Evolutionary conservation across 2,113 vertebrate genomes (phyloP), one percentile per base, ranked within the genome.

Genomic region (Rana temporaria): DNA sequence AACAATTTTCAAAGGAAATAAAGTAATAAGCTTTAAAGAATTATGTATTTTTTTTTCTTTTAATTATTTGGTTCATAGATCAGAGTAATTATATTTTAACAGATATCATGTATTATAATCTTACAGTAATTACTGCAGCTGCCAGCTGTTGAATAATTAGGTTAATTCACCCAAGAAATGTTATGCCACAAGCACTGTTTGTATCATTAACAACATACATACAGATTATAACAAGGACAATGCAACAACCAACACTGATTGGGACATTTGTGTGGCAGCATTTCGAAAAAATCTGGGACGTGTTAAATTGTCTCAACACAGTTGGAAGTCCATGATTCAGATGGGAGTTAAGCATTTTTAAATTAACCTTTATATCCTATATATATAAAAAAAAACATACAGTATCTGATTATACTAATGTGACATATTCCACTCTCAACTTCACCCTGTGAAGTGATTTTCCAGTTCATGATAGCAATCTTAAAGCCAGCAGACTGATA

Each of bases 11-110:
- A 88, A 86, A 90, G 85, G 88, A 90, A 90, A 90, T 89, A 85
- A 84, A 32, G 75, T 88, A 91, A 90, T 87, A 86, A 90, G 79
- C 76, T 86, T 77, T 87, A 86, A 82, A 85, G 89, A 90, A 90
- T 85, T 84, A 64, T 83, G 56, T 84, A n/a, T n/a, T n/a, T 84
- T 85, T 81, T 90, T 90, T 89, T 85, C 84, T 84, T 84, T 88
- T 89, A 90, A 90, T 90, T 89, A 91, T 81, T 70, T 87, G 86
- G 86, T 88, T 90, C 88, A 89, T 87, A 89, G 85, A 90, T 92
- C 87, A 90, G 84, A 88, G 81, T 90, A 90, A 92, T 91, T 90
- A 90, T 85, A 81, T 84, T 89, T 84, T 84, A 85, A 80, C 84
- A 90, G 88, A 86, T 84, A 90, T 88, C 19, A 85, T 86, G 64